Evolutionary conservation across 2,888 invertebrate species (phyloP), one percentile per base, ranked within the genome.

Genomic region (Morinoia aosen): DNA sequence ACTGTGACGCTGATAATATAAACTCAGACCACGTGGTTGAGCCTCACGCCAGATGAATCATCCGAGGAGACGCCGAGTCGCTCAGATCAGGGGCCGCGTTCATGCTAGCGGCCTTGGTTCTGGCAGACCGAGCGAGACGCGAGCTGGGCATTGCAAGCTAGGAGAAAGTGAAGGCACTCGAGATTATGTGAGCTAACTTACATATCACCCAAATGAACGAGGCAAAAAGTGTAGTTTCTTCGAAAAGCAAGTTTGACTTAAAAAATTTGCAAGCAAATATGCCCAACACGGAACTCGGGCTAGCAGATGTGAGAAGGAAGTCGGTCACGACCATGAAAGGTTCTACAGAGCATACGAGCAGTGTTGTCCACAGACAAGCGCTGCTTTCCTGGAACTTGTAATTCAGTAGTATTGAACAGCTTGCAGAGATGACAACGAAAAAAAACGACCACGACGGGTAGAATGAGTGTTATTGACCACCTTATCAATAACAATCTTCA

Each of bases 321-420:
- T 76, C 48, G 90, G 90, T 90, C 90, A 90, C 90, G 40, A 90
- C 90, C 90, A 90, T 90, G 48, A 90, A 90, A 76, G 76, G 76
- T 16, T 76, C 76, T 33, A 25, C 76, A 76, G 25, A 76, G 76
- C 76, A 33, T 61, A 33, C 76, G 76, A 76, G 76, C 76, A 76
- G 76, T 76, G 76, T 19, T 76, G 76, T 76, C 76, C 76, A 76
- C 76, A 25, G 19, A 33, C 76, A 76, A 16, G 76, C 25, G 76
- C 76, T 19, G 76, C 33, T 33, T 76, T 76, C 76, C 76, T 76
- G 76, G 76, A 76, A 76, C 61, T 61, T 61, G 61, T 33, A 76
- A 76, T 33, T 76, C 76, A 25, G 3, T 25, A 33, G 33, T 16
- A 76, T 25, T 76, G 25, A 76, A 33, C 76, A 33, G 76, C 76